Evolutionary conservation across 2,797 vertebrate genomes (phyloP).

Genomic region (Avahi laniger): DNA sequence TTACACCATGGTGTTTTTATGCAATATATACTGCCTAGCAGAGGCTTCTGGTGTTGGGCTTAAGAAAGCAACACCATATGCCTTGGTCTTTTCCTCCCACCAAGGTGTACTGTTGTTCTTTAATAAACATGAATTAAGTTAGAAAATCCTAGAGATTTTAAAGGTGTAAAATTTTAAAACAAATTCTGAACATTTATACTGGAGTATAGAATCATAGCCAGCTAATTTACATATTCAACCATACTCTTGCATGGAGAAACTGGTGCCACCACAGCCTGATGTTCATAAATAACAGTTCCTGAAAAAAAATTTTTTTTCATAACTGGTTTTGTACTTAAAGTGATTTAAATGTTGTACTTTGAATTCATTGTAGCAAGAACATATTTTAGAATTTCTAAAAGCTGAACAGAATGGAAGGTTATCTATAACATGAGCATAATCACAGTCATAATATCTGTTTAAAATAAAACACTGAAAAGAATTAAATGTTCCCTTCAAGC

Average conservation of each 20-base stretch:
- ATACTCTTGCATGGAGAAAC: slow-evolving; percentile 9
- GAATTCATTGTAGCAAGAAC: slow-evolving; percentile 54
- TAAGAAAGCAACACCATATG: slow-evolving; percentile 72
- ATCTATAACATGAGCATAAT: slow-evolving; percentile 57
- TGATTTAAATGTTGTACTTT: slow-evolving; percentile 57
- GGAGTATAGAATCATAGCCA: not conserved
- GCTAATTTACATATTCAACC: slow-evolving; percentile 45
- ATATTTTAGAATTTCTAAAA: slow-evolving; percentile 69
- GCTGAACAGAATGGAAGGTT: slow-evolving; percentile 58
- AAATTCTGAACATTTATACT: slow-evolving; percentile 49
- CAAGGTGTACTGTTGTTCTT: slow-evolving; percentile 54
- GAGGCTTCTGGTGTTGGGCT: slow-evolving; percentile 37
- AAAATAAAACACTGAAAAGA: slow-evolving; percentile 64
- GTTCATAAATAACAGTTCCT: slow-evolving; percentile 64
- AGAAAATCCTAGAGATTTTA: slow-evolving; percentile 69
- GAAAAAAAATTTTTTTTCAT: not conserved
- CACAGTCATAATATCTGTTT: slow-evolving; percentile 60
- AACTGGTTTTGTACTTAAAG: slow-evolving; percentile 58
- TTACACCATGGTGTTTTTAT: slow-evolving; percentile 33
- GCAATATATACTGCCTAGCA: slow-evolving; percentile 36
- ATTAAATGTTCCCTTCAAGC: slow-evolving; percentile 62
- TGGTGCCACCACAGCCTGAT: not conserved
- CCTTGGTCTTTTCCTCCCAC: slow-evolving; percentile 21
- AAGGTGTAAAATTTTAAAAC: slow-evolving; percentile 62
- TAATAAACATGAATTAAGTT: slow-evolving; percentile 60